These are phyloP conservation scores for Caracal caracal DNA, from an alignment of 2,113 vertebrate species.

Conservation along the genomic window DNA sequence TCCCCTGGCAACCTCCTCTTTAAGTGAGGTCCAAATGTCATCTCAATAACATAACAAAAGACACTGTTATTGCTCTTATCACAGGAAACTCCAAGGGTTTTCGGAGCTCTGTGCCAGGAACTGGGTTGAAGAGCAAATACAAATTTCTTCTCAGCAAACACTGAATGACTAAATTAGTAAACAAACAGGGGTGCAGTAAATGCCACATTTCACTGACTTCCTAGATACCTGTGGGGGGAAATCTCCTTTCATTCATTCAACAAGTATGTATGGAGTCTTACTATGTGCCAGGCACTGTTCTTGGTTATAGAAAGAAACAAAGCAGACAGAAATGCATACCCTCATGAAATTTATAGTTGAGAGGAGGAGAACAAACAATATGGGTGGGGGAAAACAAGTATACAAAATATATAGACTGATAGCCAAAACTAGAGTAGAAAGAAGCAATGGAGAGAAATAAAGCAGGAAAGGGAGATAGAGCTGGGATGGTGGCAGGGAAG, in stretches of 20 bases:
- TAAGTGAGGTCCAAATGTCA: neutral
- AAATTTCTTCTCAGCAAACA: neutral
- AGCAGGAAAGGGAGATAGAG: neutral
- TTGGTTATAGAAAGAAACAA: neutral
- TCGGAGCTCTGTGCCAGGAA: neutral
- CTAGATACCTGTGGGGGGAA: neutral
- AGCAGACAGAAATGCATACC: neutral
- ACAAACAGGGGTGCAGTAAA: neutral
- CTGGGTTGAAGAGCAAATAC: neutral
- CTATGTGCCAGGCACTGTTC: neutral
- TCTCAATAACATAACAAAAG: neutral
- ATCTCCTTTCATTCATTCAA: neutral
- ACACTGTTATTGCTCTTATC: neutral
- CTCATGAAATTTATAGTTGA: neutral
- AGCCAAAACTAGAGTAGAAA: neutral
- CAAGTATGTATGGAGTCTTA: neutral
- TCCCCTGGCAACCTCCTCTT: neutral
- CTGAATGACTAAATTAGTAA: neutral
- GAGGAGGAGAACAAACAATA: neutral
- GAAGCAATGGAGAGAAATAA: neutral
- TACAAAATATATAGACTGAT: neutral
- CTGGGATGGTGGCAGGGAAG: neutral
- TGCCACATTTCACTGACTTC: neutral
- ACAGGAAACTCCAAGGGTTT: neutral
- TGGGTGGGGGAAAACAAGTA: neutral